These are phyloP conservation scores for Carollia perspicillata DNA, from an alignment of 2,113 vertebrate species.

Conservation along the genomic window DNA sequence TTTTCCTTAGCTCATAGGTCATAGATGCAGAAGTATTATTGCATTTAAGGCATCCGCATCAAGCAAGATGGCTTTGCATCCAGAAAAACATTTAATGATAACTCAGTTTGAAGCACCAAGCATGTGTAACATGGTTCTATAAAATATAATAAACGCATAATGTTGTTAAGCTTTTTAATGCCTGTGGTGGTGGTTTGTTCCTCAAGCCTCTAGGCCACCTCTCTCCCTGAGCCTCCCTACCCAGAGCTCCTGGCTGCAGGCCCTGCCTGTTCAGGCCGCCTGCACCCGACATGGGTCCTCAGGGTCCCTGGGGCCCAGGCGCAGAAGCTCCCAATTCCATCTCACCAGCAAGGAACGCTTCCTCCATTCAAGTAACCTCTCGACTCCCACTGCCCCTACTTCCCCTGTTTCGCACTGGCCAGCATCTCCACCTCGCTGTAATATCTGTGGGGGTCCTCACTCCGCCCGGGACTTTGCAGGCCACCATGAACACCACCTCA, in stretches of 20 bases:
- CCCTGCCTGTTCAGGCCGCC: background rate
- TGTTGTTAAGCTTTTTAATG: slow-evolving; percentile 65
- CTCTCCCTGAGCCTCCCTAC: background rate
- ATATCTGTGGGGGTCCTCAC: too few relatives aligned
- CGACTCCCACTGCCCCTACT: background rate
- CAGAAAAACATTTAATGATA: slow-evolving; percentile 66
- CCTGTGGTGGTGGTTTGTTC: slow-evolving; percentile 58
- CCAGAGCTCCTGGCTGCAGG: accelerated
- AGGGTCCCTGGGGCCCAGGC: background rate
- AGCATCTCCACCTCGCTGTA: accelerated
- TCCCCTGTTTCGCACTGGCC: too few relatives aligned
- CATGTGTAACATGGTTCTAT: slow-evolving; percentile 77
- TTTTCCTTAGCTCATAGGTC: slow-evolving; percentile 77
- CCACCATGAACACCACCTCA: accelerated
- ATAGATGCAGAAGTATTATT: slow-evolving; percentile 73
- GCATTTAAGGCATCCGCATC: slow-evolving; percentile 74
- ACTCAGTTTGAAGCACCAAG: slow-evolving; percentile 72
- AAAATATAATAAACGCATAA: slow-evolving; percentile 72
- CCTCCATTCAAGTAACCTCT: background rate
- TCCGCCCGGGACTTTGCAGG: accelerated
- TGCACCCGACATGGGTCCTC: background rate
- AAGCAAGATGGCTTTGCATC: slow-evolving; percentile 73
- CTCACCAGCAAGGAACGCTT: background rate
- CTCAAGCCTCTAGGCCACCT: background rate
- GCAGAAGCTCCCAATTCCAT: background rate